Evolutionary conservation across 2,797 vertebrate genomes (phyloP).

Genomic region (Sebastes steindachneri): DNA sequence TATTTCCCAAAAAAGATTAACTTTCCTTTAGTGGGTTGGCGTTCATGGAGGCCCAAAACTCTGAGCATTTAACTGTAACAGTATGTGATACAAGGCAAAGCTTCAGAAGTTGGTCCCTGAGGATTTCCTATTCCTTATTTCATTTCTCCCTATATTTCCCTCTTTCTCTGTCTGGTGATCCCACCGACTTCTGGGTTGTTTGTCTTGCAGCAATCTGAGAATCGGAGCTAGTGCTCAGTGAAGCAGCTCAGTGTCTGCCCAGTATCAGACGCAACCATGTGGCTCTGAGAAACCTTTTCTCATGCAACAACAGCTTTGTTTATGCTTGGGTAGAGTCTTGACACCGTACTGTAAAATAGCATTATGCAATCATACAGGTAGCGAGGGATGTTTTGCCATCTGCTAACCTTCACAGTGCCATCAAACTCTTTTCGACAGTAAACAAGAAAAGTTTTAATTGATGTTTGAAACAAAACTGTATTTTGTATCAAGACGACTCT

Average conservation of each 20-base stretch:
- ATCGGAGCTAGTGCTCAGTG: constrained; percentile 48
- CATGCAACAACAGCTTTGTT: constrained; percentile 66
- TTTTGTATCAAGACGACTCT: not conserved
- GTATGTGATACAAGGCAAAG: not conserved
- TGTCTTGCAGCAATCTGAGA: constrained; percentile 55
- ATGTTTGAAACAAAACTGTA: not conserved
- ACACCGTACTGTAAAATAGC: constrained; percentile 54
- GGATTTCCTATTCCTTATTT: constrained; percentile 3
- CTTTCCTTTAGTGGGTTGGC: not conserved
- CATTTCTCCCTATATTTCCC: not conserved
- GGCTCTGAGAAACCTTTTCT: constrained; percentile 59
- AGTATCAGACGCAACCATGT: constrained; percentile 52
- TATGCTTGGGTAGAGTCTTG: constrained; percentile 63
- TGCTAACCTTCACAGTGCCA: constrained; percentile 8
- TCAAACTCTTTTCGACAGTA: constrained; percentile 2
- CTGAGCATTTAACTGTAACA: constrained; percentile 1
- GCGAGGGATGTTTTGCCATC: constrained; percentile 15
- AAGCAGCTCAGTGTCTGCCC: constrained; percentile 58
- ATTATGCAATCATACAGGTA: constrained; percentile 60
- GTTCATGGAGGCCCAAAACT: not conserved
- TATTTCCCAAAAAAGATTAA: not conserved
- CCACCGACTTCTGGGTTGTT: constrained; percentile 53
- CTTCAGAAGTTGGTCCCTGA: constrained; percentile 2
- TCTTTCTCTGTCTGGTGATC: constrained; percentile 28
- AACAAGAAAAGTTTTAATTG: constrained; percentile 1